Conservation (phyloP, 2,113 vertebrate species). For the Excalfactoria chinensis region DNA sequence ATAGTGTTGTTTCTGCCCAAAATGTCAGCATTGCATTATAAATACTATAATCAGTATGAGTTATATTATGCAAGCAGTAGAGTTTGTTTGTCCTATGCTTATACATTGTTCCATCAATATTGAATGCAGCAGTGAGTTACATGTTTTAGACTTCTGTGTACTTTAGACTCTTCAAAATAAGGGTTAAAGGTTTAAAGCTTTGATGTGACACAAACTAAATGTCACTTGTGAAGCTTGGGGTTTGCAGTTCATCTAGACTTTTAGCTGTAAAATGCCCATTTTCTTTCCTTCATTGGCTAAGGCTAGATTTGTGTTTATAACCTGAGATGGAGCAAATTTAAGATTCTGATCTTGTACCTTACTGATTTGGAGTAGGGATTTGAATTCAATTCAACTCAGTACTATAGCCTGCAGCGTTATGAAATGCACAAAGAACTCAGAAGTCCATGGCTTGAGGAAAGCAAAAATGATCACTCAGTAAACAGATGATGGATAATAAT, state of each 20-base stretch:
- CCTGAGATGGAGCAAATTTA: background rate
- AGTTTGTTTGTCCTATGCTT: background rate
- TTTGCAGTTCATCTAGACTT: background rate
- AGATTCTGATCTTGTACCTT: background rate
- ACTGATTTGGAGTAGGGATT: background rate
- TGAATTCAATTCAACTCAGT: background rate
- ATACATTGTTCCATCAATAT: background rate
- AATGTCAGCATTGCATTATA: background rate
- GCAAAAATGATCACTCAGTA: background rate
- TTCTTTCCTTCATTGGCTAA: background rate
- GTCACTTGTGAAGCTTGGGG: background rate
- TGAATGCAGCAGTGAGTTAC: background rate
- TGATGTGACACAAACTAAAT: background rate
- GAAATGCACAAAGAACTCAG: background rate
- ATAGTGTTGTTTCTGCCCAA: background rate
- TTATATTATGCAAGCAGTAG: background rate
- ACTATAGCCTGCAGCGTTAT: background rate
- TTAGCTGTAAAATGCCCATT: rapidly evolving
- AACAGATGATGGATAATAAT: background rate
- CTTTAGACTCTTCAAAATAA: background rate
- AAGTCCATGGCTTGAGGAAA: background rate
- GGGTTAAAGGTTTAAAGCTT: background rate
- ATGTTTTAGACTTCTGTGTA: too few species aligned
- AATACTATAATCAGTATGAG: background rate
- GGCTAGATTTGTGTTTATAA: background rate